phyloP scores from a whole-genome alignment of 2,888 invertebrate genomes.

The Xylota sylvarum region DNA sequence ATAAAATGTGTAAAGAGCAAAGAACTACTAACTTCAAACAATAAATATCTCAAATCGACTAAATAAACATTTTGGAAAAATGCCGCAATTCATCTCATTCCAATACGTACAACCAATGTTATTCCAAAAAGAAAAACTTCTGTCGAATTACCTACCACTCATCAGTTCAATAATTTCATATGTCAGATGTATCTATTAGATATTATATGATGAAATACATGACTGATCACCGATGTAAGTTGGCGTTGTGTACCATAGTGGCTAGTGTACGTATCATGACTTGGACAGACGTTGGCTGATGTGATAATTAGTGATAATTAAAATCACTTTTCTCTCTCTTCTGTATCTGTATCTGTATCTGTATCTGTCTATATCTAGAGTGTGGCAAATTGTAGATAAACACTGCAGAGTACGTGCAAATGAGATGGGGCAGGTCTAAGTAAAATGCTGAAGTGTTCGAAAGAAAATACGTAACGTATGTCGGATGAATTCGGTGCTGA shows the following conservation, averaged over 20 bases:
- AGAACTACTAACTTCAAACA: background rate
- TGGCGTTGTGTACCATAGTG: background rate
- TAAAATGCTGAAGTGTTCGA: background rate
- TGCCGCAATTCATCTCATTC: background rate
- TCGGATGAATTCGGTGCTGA: background rate
- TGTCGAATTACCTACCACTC: background rate
- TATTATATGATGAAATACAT: background rate
- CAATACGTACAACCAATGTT: background rate
- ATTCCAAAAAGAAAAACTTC: too few relatives aligned
- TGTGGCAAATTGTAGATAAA: background rate
- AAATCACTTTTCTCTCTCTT: background rate
- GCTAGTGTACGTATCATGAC: background rate
- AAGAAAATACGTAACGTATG: background rate
- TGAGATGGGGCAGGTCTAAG: background rate
- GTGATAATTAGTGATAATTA: constrained; percentile 7
- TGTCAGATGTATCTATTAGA: constrained; percentile 11
- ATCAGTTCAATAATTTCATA: background rate
- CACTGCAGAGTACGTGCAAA: background rate
- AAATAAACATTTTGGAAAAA: constrained; percentile 1
- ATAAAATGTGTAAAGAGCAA: background rate
- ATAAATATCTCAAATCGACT: background rate
- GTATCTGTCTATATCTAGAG: background rate
- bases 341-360: too few relatives aligned
- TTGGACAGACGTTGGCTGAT: background rate
- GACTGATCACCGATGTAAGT: background rate